Evolutionary conservation across 2,888 invertebrate species (phyloP), one percentile per base, ranked within the genome.

Genomic region (Epinotia brunnichana): DNA sequence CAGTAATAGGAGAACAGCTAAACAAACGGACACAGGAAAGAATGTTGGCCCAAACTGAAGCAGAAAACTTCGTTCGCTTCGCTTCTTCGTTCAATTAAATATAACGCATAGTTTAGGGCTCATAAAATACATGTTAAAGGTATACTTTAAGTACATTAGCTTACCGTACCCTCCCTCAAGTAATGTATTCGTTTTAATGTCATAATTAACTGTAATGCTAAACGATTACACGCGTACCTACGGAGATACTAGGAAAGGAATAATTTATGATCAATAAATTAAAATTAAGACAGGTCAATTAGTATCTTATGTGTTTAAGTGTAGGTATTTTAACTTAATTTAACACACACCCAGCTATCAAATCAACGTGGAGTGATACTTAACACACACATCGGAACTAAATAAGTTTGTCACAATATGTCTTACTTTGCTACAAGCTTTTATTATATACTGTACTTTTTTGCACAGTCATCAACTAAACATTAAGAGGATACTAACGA

Each of bases 201-300:
- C 39, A 61, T 69, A 53, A 53, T 69, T 61, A 69, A 54, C 21
- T 39, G 21, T 69, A 54, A 69, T 41, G 35, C 15, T 21, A 69
- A 48, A 48, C 17, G 24, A 48, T 48, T 68, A 48, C 48, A 68
- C 29, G 44, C 13, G 61, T 21, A 61, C 9, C 9, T 19, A 41
- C 4, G 17, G 3, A 60, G 24, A 24, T 13, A 21, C 11, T n/a
- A 54, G 9, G 19, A 19, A 35, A 11, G 35, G 21, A 41, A 44
- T 54, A 19, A 61, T 70, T 70, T 62, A 70, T 48, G 44, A 41
- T 51, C 62, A 48, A 70, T 70, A 62, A 56, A 70, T 62, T 69
- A 2, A 54, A 56, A 44, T 48, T 2, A 29, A 29, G 56, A 70
- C 62, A 62, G 51, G 17, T 62, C 29, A 56, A 62, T 62, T 63